Evolutionary conservation across 2,113 vertebrate genomes (phyloP).

Genomic region (Gymnocephalus cernua): DNA sequence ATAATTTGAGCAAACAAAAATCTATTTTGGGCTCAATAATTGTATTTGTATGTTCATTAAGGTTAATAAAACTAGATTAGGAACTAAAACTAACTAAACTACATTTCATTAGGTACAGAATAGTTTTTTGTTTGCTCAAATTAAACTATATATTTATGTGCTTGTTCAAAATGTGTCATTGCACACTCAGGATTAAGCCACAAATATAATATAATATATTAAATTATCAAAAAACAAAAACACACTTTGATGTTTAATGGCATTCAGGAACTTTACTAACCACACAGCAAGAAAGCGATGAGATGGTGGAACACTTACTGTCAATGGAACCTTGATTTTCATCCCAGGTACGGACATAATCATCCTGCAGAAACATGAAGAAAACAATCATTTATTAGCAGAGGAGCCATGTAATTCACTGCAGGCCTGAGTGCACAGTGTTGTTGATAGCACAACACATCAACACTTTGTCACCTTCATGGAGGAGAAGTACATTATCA

Average conservation of each 20-base stretch:
- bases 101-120: neutral
- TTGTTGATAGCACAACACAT: constrained; percentile 8
- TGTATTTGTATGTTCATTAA: neutral
- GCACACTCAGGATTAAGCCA: neutral
- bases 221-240: neutral
- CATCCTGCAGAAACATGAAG: constrained; percentile 85
- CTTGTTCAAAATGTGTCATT: neutral
- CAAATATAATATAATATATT: neutral
- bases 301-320: constrained; percentile 82
- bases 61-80: neutral
- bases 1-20: neutral
- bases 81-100: neutral
- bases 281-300: neutral
- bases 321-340: constrained; percentile 91
- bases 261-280: neutral
- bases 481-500: constrained; percentile 46
- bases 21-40: too few species aligned
- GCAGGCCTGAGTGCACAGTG: constrained; percentile 14
- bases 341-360: constrained; percentile 94
- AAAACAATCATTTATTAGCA: constrained; percentile 38
- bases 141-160: neutral
- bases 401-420: constrained; percentile 15
- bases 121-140: neutral
- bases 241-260: neutral
- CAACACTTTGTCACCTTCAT: constrained; percentile 30